Conservation (phyloP, 2,797 vertebrate species). For the Dendrocincla tyrannina region DNA sequence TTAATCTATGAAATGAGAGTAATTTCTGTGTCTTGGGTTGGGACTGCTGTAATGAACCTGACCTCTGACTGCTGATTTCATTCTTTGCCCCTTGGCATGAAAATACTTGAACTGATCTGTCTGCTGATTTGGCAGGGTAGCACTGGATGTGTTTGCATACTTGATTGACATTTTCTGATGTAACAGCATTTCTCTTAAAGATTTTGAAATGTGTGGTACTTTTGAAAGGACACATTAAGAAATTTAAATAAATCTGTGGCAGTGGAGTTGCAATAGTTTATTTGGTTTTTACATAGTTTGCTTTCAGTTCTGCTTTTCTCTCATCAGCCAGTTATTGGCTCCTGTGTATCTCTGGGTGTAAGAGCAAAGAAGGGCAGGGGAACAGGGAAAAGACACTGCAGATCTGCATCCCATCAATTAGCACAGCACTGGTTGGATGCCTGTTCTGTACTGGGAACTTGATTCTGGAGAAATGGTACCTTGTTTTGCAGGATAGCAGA, state of each 20-base stretch:
- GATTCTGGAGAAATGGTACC: background rate
- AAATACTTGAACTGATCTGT: background rate
- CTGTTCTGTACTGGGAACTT: background rate
- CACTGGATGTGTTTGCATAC: background rate
- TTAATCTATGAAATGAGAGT: background rate
- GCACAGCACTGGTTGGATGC: background rate
- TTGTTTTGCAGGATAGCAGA: background rate
- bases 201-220: constrained; percentile 13
- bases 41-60: background rate
- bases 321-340: background rate
- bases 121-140: background rate
- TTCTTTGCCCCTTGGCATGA: background rate
- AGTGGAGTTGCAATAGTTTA: background rate
- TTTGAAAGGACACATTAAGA: background rate
- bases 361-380: background rate
- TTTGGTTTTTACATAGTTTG: background rate
- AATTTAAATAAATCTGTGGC: background rate
- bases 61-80: constrained; percentile 6
- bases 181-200: background rate
- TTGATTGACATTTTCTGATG: background rate
- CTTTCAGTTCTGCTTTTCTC: background rate
- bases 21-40: background rate
- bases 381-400: background rate
- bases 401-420: background rate
- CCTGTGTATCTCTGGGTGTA: background rate